Evolutionary conservation across 2,113 vertebrate genomes (phyloP), one percentile per base, ranked within the genome.

Genomic region (Microtus ochrogaster): DNA sequence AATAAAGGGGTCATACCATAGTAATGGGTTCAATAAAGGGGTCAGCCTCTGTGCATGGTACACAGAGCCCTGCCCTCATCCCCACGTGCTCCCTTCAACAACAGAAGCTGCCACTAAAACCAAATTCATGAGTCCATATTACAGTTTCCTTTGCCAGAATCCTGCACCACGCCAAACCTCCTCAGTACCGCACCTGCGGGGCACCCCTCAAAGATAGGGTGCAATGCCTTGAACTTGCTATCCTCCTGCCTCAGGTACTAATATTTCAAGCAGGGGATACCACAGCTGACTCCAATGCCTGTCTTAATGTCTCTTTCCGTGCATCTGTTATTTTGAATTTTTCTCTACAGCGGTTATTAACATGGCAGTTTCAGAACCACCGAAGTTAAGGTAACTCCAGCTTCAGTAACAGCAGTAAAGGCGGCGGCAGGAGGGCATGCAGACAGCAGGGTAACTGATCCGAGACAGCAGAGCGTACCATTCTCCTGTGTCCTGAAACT

Each of bases 241-340:
- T 77, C 58, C 55, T 77, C 55, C 21, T 87, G 41, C 84, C 65
- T 87, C 44, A 65, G 61, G 39, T 47, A 19, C 73, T 77, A 14
- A 22, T 22, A 63, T n/a, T 63, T 26, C 30, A n/a, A 14, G 7
- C 21, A 77, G 30, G 30, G 33, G 24, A 19, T 22, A 65, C 30
- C 21, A 26, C 21, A 13, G 13, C 24, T 41, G 36, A 70, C 52
- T 89, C 26, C 16, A 21, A 58, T 89, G 26, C 52, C 86, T 79
- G 33, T 74, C 78, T 90, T 77, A n/a, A 49, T 52, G 26, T 74
- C 36, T 96, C 39, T 93, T 65, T 74, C 11, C 61, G 16, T 44
- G 5, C 16, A 92, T 92, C 77, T 49, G 49, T 33, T 70, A 16
- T 39, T 92, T 91, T 92, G 44, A 94, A 92, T 63, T 44, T 82